Evolutionary conservation across 2,888 invertebrate genomes (phyloP).

Genomic region (Autographa gamma): DNA sequence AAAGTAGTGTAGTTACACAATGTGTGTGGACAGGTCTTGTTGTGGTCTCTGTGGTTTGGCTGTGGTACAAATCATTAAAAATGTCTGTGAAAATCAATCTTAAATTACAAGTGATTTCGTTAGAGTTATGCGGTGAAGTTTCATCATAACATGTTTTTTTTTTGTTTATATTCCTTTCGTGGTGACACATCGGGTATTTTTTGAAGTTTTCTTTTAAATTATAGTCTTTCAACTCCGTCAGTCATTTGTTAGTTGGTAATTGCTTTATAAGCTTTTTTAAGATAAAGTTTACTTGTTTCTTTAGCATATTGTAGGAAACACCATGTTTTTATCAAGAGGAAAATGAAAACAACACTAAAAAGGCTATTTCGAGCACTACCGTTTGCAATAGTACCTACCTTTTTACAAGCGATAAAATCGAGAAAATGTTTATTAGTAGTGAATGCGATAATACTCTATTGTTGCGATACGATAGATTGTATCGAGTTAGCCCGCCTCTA

Average conservation of each 20-base stretch:
- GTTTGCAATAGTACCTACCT: conserved; percentile 35
- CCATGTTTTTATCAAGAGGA: neutral
- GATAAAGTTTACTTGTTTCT: neutral
- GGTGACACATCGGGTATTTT: neutral
- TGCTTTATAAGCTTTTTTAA: neutral
- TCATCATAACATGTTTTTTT: neutral
- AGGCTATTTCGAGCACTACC: conserved; percentile 5
- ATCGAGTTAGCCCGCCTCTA: conserved; percentile 19
- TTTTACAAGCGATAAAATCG: conserved; percentile 35
- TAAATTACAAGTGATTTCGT: neutral
- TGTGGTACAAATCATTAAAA: neutral
- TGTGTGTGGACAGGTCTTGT: neutral
- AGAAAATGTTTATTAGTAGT: conserved; percentile 37
- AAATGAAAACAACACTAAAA: neutral
- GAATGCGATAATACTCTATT: conserved; percentile 48
- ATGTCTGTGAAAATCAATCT: neutral
- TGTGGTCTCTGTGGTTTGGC: neutral
- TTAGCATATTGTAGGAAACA: too few species aligned
- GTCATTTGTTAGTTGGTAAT: neutral
- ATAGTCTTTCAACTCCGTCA: neutral
- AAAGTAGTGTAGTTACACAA: conserved; percentile 1
- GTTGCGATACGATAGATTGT: conserved; percentile 34
- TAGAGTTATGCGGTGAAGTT: neutral
- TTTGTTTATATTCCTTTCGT: too few species aligned
- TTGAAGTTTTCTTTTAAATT: neutral